A percentile compares a stretch with the other conserved stretches of the same genome.
Evolutionary conservation across 1,140 invertebrate species (phyloP).

Genomic region (Neodiprion fabricii): DNA sequence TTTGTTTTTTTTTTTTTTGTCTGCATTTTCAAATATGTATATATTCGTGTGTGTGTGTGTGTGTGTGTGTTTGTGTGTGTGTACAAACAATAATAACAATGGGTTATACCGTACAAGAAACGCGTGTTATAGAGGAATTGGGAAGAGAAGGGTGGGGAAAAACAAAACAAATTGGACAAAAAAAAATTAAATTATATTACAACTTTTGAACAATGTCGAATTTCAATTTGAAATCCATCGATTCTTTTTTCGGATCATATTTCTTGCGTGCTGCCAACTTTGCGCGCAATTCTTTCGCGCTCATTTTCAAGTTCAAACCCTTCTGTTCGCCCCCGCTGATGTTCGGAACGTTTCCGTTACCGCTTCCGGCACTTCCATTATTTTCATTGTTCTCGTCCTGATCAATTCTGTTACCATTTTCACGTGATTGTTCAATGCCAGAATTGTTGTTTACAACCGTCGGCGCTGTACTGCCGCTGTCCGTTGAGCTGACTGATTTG

Average conservation of each 20-base stretch:
- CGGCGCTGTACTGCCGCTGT: conserved; percentile 32
- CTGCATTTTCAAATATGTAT: no score
- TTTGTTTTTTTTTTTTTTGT: no score
- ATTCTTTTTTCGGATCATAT: conserved; percentile 86
- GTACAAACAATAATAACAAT: no score
- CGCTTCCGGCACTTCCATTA: conserved; percentile 30
- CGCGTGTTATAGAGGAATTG: no score
- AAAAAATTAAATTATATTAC: conserved; percentile 46
- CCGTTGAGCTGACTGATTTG: conserved; percentile 54
- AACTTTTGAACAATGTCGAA: conserved; percentile 92
- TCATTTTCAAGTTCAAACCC: conserved; percentile 81
- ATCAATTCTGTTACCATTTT: conserved; percentile 29
- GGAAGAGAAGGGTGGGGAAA: no score
- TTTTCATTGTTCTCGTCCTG: conserved; percentile 26
- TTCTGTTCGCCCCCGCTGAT: conserved; percentile 39
- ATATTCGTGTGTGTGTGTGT: no score
- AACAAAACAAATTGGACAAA: no score
- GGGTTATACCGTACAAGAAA: no score
- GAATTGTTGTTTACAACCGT: not conserved
- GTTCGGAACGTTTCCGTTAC: conserved; percentile 8
- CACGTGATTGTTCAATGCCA: not conserved
- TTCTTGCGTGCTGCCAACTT: conserved; percentile 84
- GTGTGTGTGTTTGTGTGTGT: no score
- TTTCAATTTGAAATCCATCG: conserved; percentile 88
- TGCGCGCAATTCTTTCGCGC: conserved; percentile 86